Base-by-base conservation (phyloP, 2,888 invertebrate genomes). In the Pollenia labialis region DNA sequence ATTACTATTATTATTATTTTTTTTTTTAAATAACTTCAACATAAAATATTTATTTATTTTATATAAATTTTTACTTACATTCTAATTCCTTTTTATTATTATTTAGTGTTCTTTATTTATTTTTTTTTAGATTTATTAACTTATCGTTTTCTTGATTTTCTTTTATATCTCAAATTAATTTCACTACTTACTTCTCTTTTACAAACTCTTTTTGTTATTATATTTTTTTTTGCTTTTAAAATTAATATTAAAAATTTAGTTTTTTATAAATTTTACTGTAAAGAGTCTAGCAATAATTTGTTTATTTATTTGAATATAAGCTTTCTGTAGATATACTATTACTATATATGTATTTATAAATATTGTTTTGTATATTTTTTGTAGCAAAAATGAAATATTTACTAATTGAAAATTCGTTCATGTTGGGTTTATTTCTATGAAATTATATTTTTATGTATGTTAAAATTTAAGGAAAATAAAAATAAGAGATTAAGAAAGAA, bases 381-480 rank as follows among this genome's bases (percentile, higher is more conserved):
- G 89, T 90, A 90, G 91, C 85, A 91, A 91, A 91, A 90, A 90
- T 77, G 48, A 87, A 64, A 77, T 84, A 72, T 81, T 77, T 76
- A 89, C 93, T 93, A 93, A 91, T 92, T 92, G 89, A 93, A 93
- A 93, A 93, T 93, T 93, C 93, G 93, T 92, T 93, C 91, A 91
- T 90, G 90, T 90, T 90, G 90, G 90, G 90, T 91, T 91, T 89
- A 85, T 86, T 85, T 87, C 60, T 50, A 32, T 12, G n/a, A 68
- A 46, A 48, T 62, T 62, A 46, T 60, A 46, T 72, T 46, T 56
- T n/a, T 12, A 42, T 71, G 12, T 10, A 9, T 23, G 23, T 23
- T 7, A 71, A 50, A n/a, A n/a, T 50, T 69, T 10, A 60, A 75
- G 62, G 46, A 12, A 76, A 85, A 85, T 18, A 11, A 48, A 56